phyloP scores from a whole-genome alignment of 2,888 invertebrate species.

The Ormyrus labotus region DNA sequence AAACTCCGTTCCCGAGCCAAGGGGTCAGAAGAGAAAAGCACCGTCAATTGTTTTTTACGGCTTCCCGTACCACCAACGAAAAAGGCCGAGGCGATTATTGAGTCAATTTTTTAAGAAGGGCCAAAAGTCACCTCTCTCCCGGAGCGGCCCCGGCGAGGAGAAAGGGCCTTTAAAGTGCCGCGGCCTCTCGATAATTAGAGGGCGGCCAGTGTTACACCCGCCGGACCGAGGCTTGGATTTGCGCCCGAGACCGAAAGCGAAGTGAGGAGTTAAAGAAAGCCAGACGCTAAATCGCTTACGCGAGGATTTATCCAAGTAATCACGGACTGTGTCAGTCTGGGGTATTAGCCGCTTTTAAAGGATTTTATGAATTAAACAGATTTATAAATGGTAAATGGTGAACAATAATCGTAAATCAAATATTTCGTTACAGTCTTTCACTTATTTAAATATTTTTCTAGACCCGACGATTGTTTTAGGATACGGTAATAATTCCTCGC shows the following conservation, averaged over 20 bases:
- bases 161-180: constrained; percentile 74
- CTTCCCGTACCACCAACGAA: background rate
- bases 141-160: constrained; percentile 52
- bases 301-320: constrained; percentile 27
- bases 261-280: background rate
- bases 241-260: background rate
- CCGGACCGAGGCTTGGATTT: constrained; percentile 10
- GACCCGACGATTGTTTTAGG: no score
- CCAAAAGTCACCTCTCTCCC: constrained; percentile 21
- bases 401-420: no score
- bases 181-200: constrained; percentile 75
- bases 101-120: constrained; percentile 24
- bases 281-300: constrained; percentile 28
- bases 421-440: no score
- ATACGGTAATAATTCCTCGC: no score
- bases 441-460: no score
- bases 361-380: no score
- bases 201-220: constrained; percentile 66
- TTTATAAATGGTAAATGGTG: no score
- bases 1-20: no score
- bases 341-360: no score
- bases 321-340: background rate
- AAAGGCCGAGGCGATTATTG: background rate
- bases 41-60: constrained; percentile 16
- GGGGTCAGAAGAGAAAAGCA: no score